These are phyloP conservation scores for Sarcophaga rosellei DNA, from an alignment of 2,888 invertebrate species.

Conservation along the genomic window DNA sequence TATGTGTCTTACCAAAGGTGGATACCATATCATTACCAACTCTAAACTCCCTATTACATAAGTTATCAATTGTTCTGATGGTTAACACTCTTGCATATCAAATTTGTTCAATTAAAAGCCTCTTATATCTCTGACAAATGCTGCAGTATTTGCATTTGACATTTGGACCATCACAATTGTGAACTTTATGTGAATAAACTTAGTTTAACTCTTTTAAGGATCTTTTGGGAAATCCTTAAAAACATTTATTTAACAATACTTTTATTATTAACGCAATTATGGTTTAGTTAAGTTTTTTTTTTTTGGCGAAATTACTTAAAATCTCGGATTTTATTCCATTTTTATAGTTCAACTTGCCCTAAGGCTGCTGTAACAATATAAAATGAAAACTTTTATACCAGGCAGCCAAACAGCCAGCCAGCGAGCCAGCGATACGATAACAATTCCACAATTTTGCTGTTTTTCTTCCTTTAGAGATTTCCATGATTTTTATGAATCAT, in stretches of 20 bases:
- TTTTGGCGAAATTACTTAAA: slow-evolving; percentile 4
- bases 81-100: no score
- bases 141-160: no score
- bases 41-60: no score
- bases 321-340: slow-evolving; percentile 37
- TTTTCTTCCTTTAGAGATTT: background rate
- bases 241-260: slow-evolving; percentile 16
- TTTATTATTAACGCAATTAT: slow-evolving; percentile 41
- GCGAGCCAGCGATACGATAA: background rate
- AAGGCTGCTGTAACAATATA: slow-evolving; percentile 27
- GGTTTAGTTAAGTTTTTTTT: slow-evolving; percentile 8
- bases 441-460: background rate
- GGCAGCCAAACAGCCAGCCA: background rate
- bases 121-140: no score
- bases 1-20: no score
- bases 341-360: slow-evolving; percentile 12
- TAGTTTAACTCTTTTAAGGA: background rate
- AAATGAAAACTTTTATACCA: slow-evolving; percentile 42
- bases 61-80: no score
- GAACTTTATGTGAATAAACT: no score
- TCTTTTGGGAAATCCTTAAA: slow-evolving; percentile 19
- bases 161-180: no score
- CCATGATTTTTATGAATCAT: slow-evolving; percentile 60
- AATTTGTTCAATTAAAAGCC: no score
- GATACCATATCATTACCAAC: no score